Conservation (phyloP, 2,888 invertebrate genomes). For the Euphydryas editha region DNA sequence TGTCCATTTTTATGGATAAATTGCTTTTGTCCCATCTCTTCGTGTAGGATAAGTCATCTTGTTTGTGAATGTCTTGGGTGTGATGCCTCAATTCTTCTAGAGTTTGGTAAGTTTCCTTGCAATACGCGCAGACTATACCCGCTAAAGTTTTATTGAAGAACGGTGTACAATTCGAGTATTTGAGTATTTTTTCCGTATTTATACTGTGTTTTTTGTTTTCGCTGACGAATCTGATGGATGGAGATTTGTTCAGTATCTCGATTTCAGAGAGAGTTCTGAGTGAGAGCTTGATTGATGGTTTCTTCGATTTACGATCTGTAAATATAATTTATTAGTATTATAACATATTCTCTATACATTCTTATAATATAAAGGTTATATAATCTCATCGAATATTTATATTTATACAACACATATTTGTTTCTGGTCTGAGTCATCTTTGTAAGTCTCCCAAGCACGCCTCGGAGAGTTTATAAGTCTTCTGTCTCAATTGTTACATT, state of each 20-base stretch:
- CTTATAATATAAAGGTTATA: no score
- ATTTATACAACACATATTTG: no score
- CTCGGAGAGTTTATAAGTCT: no score
- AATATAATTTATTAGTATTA: conserved; percentile 8
- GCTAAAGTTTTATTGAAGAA: conserved; percentile 67
- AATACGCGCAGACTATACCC: conserved; percentile 68
- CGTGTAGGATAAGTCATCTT: conserved; percentile 53
- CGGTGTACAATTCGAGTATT: conserved; percentile 72
- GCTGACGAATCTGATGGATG: conserved; percentile 46
- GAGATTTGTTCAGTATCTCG: conserved; percentile 50
- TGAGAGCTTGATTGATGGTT: conserved; percentile 53
- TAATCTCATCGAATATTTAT: no score
- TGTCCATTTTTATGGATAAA: conserved; percentile 71
- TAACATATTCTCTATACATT: neutral
- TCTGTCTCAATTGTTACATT: no score
- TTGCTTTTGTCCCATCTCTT: conserved; percentile 65
- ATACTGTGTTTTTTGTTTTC: conserved; percentile 63
- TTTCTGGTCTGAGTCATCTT: no score
- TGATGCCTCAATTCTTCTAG: conserved; percentile 56
- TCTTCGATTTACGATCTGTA: conserved; percentile 42
- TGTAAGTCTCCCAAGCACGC: no score
- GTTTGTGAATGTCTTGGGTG: conserved; percentile 52
- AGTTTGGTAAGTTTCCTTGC: conserved; percentile 58
- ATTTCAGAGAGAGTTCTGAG: conserved; percentile 53
- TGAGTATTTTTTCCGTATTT: conserved; percentile 65